Conservation (phyloP, 2,888 invertebrate species). For the Plagiodera versicolora region DNA sequence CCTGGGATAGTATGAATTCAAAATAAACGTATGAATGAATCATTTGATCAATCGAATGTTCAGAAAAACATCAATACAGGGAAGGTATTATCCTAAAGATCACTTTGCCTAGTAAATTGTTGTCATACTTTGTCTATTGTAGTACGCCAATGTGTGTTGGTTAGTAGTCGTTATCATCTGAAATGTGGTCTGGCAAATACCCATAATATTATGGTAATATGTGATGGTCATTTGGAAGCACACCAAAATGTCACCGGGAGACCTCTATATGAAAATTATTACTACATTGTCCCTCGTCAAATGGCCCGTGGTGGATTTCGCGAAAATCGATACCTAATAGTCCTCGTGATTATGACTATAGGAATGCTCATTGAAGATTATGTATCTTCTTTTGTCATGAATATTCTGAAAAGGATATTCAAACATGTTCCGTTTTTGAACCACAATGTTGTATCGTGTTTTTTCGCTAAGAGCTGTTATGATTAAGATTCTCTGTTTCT, state of each 20-base stretch:
- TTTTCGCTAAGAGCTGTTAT: too few species aligned
- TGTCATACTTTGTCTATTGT: too few species aligned
- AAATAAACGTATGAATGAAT: too few species aligned
- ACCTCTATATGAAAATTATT: slow-evolving; percentile 32
- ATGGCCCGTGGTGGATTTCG: slow-evolving; percentile 30
- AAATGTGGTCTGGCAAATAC: slow-evolving; percentile 20
- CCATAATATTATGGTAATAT: slow-evolving; percentile 30
- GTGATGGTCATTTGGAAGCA: slow-evolving; percentile 33
- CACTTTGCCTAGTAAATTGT: too few species aligned
- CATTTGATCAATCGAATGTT: too few species aligned
- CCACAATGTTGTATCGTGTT: too few species aligned
- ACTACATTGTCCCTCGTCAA: slow-evolving; percentile 31
- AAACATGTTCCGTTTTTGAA: too few species aligned
- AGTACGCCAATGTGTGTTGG: slow-evolving; percentile 19
- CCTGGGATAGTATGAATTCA: too few species aligned
- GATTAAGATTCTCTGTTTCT: too few species aligned
- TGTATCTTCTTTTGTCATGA: neutral
- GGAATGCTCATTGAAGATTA: neutral
- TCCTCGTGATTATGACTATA: neutral
- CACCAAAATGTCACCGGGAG: slow-evolving; percentile 33
- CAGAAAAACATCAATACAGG: too few species aligned
- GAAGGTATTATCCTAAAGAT: too few species aligned
- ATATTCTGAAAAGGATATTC: too few species aligned
- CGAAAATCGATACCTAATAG: neutral
- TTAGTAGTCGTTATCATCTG: slow-evolving; percentile 25